Conservation (phyloP, 2,797 vertebrate species). For the Aphelocoma californica region DNA sequence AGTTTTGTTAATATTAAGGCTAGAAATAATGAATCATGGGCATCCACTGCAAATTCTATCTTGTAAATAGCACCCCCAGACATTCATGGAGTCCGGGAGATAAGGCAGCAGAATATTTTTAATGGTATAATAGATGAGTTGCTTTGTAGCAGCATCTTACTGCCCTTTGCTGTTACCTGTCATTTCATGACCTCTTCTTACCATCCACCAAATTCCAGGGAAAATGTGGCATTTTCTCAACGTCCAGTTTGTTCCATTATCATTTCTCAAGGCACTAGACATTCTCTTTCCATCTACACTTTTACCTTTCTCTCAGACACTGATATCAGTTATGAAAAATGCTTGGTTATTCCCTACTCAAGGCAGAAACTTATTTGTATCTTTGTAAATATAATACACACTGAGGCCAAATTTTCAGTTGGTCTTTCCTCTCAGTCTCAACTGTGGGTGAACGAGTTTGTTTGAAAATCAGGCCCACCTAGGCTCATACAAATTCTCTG, state of each 20-base stretch:
- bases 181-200: neutral
- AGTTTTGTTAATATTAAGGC: neutral
- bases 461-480: neutral
- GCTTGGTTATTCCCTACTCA: neutral
- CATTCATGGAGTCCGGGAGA: neutral
- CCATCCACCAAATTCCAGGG: neutral
- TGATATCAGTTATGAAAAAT: neutral
- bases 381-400: neutral
- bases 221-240: neutral
- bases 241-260: neutral
- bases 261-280: neutral
- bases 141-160: neutral
- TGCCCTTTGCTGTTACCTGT: neutral
- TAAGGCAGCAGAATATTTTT: neutral
- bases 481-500: neutral
- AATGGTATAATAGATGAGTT: neutral
- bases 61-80: neutral
- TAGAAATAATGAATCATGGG: neutral
- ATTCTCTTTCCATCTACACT: neutral
- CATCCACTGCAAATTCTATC: neutral
- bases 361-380: neutral
- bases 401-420: neutral
- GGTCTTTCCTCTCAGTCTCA: neutral
- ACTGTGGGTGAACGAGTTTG: neutral
- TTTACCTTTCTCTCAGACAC: neutral